These are phyloP conservation scores for Agapornis canus DNA, from an alignment of 2,797 vertebrate genomes.

Conservation along the genomic window DNA sequence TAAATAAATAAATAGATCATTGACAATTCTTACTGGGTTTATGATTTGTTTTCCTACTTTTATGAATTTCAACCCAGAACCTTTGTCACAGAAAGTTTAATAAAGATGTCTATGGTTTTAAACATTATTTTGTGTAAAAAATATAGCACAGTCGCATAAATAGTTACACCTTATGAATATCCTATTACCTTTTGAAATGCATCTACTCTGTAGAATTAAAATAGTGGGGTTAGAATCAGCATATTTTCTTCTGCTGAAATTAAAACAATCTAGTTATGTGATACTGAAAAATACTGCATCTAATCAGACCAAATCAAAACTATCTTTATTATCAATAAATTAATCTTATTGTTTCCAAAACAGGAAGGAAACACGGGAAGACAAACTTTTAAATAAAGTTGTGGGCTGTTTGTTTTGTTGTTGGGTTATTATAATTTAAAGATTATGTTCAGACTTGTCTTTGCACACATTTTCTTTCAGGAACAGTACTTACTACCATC, in stretches of 20 bases:
- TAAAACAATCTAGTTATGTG: not conserved
- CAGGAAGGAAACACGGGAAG: not conserved
- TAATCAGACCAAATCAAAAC: not conserved
- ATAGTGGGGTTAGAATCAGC: not conserved
- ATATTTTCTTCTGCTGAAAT: not conserved
- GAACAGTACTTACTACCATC: not conserved
- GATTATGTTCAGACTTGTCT: not conserved
- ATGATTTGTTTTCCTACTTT: not conserved
- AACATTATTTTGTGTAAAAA: not conserved
- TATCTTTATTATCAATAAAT: not conserved
- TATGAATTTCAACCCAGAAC: not conserved
- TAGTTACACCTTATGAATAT: not conserved
- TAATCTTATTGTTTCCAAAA: not conserved
- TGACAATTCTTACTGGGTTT: not conserved
- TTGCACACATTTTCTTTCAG: not conserved
- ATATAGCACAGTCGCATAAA: not conserved
- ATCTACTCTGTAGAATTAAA: not conserved
- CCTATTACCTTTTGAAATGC: not conserved
- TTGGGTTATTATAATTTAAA: not conserved
- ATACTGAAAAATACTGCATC: not conserved
- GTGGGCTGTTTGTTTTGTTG: not conserved
- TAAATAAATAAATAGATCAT: not conserved
- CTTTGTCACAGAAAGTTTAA: not conserved
- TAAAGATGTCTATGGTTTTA: not conserved
- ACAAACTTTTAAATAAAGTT: not conserved